A percentile compares a stretch with the other conserved stretches of the same genome.
phyloP scores from a whole-genome alignment of 2,888 invertebrate genomes.

The Portevinia maculata region DNA sequence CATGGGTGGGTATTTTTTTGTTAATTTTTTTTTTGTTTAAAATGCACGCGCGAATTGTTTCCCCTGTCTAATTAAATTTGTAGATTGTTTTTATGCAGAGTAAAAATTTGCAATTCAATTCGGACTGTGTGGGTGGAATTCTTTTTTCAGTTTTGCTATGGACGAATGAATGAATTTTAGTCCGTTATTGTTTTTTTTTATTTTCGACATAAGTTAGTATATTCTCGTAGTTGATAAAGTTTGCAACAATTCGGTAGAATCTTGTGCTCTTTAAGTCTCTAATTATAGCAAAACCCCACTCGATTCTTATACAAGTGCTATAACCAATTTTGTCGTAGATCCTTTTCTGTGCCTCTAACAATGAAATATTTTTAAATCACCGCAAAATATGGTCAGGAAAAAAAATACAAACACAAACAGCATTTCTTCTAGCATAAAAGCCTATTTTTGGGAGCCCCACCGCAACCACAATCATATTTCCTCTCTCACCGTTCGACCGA shows the following conservation, averaged over 20 bases:
- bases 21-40: constrained; percentile 6
- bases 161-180: constrained; percentile 51
- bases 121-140: constrained; percentile 31
- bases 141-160: constrained; percentile 24
- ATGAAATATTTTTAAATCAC: constrained; percentile 44
- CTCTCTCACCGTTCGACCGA: constrained; percentile 37
- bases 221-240: constrained; percentile 20
- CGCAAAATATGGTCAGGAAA: background rate
- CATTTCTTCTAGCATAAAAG: constrained; percentile 36
- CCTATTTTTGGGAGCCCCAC: constrained; percentile 33
- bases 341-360: background rate
- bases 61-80: constrained; percentile 73
- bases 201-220: constrained; percentile 55
- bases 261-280: constrained; percentile 36
- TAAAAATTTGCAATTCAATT: constrained; percentile 74
- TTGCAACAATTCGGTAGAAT: constrained; percentile 9
- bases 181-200: constrained; percentile 32
- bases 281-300: constrained; percentile 23
- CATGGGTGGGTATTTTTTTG: constrained; percentile 4
- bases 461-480: constrained; percentile 64
- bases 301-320: background rate
- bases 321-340: constrained; percentile 28
- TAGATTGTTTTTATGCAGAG: constrained; percentile 71
- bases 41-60: constrained; percentile 64
- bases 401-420: constrained; percentile 5